Conservation (phyloP, 2,113 vertebrate species). For the Ctenomys sociabilis region DNA sequence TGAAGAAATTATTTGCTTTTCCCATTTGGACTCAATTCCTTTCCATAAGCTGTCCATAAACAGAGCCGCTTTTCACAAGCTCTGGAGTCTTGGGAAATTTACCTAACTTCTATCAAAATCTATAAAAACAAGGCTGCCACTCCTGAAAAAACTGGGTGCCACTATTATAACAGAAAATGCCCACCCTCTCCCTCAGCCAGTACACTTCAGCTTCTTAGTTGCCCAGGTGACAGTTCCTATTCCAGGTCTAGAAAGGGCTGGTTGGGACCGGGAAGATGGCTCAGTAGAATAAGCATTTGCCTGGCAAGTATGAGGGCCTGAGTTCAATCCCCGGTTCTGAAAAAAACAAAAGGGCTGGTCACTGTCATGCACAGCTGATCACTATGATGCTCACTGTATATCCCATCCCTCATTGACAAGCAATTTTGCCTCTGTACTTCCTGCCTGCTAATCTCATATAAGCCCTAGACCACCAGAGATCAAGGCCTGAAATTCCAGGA, state of each 20-base stretch:
- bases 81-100: background rate
- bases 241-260: background rate
- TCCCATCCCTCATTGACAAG: background rate
- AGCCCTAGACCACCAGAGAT: background rate
- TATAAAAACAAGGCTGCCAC: background rate
- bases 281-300: too few relatives aligned
- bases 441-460: background rate
- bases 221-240: background rate
- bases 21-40: background rate
- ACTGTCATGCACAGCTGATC: background rate
- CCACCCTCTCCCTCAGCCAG: background rate
- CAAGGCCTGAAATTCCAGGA: background rate
- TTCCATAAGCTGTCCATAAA: background rate
- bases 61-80: background rate
- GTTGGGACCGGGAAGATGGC: too few relatives aligned
- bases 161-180: background rate
- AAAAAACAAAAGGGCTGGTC: too few relatives aligned
- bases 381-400: background rate
- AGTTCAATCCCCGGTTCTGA: too few relatives aligned
- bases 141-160: background rate
- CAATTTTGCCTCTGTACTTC: background rate
- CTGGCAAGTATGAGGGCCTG: too few relatives aligned
- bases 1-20: background rate
- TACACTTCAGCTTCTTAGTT: background rate
- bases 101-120: background rate